Base-by-base conservation (phyloP, 2,888 invertebrate genomes). In the Rhorus exstirpatorius region DNA sequence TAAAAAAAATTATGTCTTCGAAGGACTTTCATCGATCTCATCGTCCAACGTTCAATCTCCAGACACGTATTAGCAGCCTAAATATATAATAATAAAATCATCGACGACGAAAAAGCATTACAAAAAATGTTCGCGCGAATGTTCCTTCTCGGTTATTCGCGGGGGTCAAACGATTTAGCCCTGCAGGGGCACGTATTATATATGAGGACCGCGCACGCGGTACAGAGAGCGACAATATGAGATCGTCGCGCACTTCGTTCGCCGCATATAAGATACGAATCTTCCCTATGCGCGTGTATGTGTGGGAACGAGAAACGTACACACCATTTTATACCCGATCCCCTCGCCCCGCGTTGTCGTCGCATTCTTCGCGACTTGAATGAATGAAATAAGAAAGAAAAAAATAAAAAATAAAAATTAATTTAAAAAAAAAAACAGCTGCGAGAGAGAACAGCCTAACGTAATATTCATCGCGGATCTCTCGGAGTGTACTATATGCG, bases 401-500 rank as follows among this genome's bases (percentile, higher is more conserved):
- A 17, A 51, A 21, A 68, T n/a, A 24, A 26, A 14, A 24, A 67
- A 24, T 7, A 1, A 70, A 26, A 19, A 35, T 6, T 3, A 31
- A 2, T 31, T 3, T 6, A 31, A 44, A 26, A 26, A 61, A 44
- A 21, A 4, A 41, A 38, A 51, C 63, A 65, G 61, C 61, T 46
- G 71, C 17, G 65, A 49, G 51, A 60, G 21, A 74, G 68, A n/a
- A 79, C 77, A 17, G 26, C 31, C 83, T 87, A 88, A 89, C 89
- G 89, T 89, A 89, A 91, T 91, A 90, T 91, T 90, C 91, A 89
- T 91, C 89, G 87, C 89, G 89, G 86, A 89, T 89, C 86, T 80
- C 83, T 58, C 61, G 61, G 35, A 41, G 55, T 70, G 61, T n/a
- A n/a, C n/a, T n/a, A n/a, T n/a, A n/a, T n/a, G 75, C n/a, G 71